These are phyloP conservation scores for Drosophila parvula DNA, from an alignment of 1,140 invertebrate species.

Conservation along the genomic window DNA sequence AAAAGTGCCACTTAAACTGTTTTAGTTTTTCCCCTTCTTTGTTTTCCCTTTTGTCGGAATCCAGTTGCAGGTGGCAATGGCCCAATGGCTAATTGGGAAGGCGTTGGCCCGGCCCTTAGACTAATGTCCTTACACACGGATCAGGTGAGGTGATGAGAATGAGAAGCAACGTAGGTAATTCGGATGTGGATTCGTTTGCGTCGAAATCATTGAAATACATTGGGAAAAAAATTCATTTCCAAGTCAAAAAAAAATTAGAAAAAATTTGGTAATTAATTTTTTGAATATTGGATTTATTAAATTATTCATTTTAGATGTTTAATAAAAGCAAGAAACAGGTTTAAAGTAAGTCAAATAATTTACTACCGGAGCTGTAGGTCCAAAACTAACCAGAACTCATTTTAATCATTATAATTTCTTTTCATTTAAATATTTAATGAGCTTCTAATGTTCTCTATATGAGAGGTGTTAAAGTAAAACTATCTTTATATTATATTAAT, in stretches of 20 bases:
- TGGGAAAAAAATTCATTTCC: background rate
- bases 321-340: background rate
- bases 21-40: conserved; percentile 63
- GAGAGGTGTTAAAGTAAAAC: no score
- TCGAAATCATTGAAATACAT: background rate
- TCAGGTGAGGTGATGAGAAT: background rate
- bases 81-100: conserved; percentile 41
- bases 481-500: no score
- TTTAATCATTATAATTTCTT: no score
- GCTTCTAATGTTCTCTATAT: no score
- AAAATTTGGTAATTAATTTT: no score
- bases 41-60: conserved; percentile 35
- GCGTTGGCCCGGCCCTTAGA: conserved; percentile 30
- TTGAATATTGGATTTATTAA: background rate
- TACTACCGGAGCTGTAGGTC: no score
- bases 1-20: conserved; percentile 80
- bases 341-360: no score
- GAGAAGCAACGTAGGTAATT: background rate
- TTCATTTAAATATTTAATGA: no score
- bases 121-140: conserved; percentile 32
- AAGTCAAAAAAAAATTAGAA: no score
- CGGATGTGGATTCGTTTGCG: background rate
- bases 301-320: background rate
- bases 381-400: no score
- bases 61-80: conserved; percentile 65